phyloP scores from a whole-genome alignment of 2,113 vertebrate species.

The Phoxinus phoxinus region DNA sequence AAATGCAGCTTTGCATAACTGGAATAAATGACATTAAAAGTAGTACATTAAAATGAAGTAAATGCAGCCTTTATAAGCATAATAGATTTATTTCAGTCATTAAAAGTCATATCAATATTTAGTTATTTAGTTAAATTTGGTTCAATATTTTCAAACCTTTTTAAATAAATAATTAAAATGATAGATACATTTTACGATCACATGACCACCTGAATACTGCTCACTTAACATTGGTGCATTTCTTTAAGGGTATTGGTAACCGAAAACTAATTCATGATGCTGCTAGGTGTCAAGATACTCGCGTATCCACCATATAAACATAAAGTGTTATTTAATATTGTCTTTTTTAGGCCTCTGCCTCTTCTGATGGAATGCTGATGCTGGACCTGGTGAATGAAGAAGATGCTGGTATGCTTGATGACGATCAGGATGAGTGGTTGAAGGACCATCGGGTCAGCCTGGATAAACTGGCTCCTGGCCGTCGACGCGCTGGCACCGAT shows the following conservation, averaged over 20 bases:
- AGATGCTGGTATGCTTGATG: slow-evolving; percentile 78
- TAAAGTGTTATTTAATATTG: background rate
- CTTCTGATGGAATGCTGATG: slow-evolving; percentile 90
- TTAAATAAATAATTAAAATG: no score
- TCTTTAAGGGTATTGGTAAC: no score
- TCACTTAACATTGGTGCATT: no score
- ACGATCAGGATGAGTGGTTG: slow-evolving; percentile 79
- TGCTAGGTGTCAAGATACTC: no score
- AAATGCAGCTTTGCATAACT: background rate
- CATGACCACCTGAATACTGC: no score
- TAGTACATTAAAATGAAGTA: background rate
- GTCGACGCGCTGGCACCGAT: slow-evolving; percentile 83
- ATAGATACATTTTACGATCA: no score
- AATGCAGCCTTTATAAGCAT: background rate
- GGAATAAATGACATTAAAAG: background rate
- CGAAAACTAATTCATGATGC: no score
- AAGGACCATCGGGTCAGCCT: slow-evolving; percentile 81
- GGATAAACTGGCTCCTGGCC: slow-evolving; percentile 72
- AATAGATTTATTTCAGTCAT: no score
- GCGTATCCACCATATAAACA: no score
- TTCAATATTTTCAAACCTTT: background rate
- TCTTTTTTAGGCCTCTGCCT: slow-evolving; percentile 84
- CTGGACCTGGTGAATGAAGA: slow-evolving; percentile 95
- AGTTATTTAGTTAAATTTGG: background rate
- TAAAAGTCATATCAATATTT: no score